Conservation (phyloP, 2,888 invertebrate genomes). For the Heliconius ethilla region DNA sequence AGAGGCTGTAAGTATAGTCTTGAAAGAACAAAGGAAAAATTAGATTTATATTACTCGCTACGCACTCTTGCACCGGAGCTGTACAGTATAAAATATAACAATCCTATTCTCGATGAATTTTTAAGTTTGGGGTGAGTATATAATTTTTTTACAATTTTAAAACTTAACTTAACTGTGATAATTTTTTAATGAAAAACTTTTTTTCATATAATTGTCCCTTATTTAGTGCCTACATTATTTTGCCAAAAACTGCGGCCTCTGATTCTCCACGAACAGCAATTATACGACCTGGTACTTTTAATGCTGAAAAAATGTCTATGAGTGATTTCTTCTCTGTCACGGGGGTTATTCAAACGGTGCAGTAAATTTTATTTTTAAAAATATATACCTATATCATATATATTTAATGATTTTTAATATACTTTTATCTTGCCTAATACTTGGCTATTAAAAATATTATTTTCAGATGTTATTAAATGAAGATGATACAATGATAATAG, state of each 20-base stretch:
- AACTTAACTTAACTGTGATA: not conserved
- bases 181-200: not conserved
- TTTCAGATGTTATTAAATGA: constrained; percentile 72
- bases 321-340: constrained; percentile 57
- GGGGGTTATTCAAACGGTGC: constrained; percentile 57
- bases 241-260: constrained; percentile 60
- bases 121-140: constrained; percentile 46
- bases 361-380: not conserved
- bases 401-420: not conserved
- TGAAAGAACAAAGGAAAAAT: constrained; percentile 81
- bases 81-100: constrained; percentile 50
- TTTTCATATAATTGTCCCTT: not conserved
- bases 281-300: constrained; percentile 75
- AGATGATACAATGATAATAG: constrained; percentile 75
- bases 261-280: constrained; percentile 74
- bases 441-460: not conserved
- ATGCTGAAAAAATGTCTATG: constrained; percentile 67
- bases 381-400: not conserved
- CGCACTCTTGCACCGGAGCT: constrained; percentile 74
- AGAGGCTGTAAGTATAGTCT: constrained; percentile 83
- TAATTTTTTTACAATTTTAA: not conserved
- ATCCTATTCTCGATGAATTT: constrained; percentile 49
- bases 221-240: constrained; percentile 47
- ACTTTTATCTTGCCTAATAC: not conserved
- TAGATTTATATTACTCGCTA: constrained; percentile 82